phyloP scores from a whole-genome alignment of 2,113 vertebrate species.

The Pomatostomus ruficeps region DNA sequence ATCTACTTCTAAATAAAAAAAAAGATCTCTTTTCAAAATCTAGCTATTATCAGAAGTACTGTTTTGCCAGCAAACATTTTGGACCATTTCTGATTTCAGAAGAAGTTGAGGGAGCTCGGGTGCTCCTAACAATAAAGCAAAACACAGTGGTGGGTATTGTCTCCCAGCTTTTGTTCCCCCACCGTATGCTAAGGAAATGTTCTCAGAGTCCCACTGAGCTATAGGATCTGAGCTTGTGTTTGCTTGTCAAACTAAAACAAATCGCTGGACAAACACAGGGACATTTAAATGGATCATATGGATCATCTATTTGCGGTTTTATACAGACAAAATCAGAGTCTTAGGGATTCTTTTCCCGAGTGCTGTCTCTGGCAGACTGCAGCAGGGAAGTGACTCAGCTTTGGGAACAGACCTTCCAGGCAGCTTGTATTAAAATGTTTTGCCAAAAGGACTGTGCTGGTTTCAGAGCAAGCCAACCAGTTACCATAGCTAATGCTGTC shows the following conservation, averaged over 20 bases:
- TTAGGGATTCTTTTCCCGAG: neutral
- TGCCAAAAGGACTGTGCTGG: conserved; percentile 2
- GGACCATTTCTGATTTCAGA: neutral
- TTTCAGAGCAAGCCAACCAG: neutral
- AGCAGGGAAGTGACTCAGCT: conserved; percentile 55
- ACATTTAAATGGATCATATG: neutral
- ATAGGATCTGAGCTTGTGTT: neutral
- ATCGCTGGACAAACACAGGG: neutral
- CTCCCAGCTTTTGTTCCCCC: conserved; percentile 44
- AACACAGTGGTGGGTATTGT: neutral
- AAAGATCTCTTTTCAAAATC: neutral
- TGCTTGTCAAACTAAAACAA: neutral
- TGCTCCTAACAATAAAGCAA: neutral
- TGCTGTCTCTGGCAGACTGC: conserved; percentile 2
- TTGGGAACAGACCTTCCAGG: neutral
- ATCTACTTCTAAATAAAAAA: neutral
- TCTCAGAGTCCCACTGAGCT: neutral
- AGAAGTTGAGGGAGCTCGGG: conserved; percentile 5
- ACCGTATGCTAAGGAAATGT: neutral
- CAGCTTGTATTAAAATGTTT: conserved; percentile 25
- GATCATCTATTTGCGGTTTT: neutral
- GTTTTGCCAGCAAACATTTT: neutral
- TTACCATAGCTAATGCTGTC: neutral
- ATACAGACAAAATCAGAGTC: neutral
- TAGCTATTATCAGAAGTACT: neutral